Percentiles rank a stretch among this genome's conserved stretches.
Evolutionary conservation across 2,888 invertebrate genomes (phyloP).

Genomic region (Tenthredo amoena): DNA sequence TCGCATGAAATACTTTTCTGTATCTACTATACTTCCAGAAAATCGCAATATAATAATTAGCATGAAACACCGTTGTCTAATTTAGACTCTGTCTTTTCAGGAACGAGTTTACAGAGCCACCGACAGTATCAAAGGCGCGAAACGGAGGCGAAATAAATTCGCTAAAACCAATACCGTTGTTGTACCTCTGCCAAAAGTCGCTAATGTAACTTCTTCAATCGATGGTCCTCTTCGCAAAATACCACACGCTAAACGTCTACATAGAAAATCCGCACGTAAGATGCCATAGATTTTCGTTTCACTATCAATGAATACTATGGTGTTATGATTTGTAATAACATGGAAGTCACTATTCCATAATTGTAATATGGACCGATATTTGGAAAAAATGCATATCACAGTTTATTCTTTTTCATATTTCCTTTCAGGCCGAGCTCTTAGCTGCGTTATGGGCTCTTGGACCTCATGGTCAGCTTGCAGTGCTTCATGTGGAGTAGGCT

Average conservation of each 20-base stretch:
- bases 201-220: background rate
- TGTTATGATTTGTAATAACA: background rate
- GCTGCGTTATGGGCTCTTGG: conserved; percentile 77
- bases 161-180: conserved; percentile 17
- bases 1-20: background rate
- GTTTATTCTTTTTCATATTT: background rate
- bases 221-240: background rate
- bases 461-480: conserved; percentile 77
- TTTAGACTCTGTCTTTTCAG: background rate
- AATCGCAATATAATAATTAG: background rate
- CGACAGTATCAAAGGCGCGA: background rate
- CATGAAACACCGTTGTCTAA: background rate
- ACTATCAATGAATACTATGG: background rate
- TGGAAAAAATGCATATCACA: background rate
- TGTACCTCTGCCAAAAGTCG: conserved; percentile 30
- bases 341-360: background rate
- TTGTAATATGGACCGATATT: background rate
- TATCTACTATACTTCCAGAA: background rate
- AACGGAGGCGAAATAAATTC: background rate
- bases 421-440: conserved; percentile 39
- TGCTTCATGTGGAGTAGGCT: conserved; percentile 76
- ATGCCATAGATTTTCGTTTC: background rate
- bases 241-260: conserved; percentile 9
- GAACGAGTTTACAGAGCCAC: conserved; percentile 34
- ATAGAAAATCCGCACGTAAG: conserved; percentile 23